Evolutionary conservation across 2,113 vertebrate species (phyloP), one percentile per base, ranked within the genome.

Genomic region (Balaenoptera acutorostrata): DNA sequence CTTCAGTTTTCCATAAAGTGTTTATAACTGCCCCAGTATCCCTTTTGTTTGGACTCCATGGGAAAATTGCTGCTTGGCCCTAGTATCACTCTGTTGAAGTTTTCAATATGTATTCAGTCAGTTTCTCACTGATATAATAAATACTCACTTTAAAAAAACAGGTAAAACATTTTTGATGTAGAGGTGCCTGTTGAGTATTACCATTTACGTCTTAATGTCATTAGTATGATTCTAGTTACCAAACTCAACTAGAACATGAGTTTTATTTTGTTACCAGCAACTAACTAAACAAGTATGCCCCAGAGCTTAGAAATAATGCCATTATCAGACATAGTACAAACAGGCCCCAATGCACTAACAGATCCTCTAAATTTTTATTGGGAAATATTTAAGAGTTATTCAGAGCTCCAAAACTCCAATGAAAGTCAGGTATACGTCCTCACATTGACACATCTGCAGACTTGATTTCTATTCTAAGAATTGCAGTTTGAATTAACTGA

Each of bases 401-500:
- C 39, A 90, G 69, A 96, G 44, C 27, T 92, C 52, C 29, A 93
- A 55, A 90, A 86, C 36, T 7, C 68, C 59, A 80, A 4, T 31
- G 29, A 66, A 94, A 46, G 18, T 77, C 8, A 94, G 66, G 33
- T 91, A 20, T 74, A 61, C 86, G 13, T 78, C 23, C 57, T 93
- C 15, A 44, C 69, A 27, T 46, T 94, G 85, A 93, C 49, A 44
- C 23, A 89, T 55, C 29, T 29, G 25, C 25, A 89, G 14, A 85
- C 82, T 95, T 93, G 77, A 20, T 95, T 97, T 98, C 59, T 95
- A 71, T 68, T 46, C 44, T 97, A 71, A 90, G 96, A 97, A 80
- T 80, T 96, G 68, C 52, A 96, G 90, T 97, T 97, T 92, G 92
- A 97, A 78, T 68, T 92, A 5, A 9, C 94, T 72, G 93, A 93